phyloP scores from a whole-genome alignment of 2,888 invertebrate genomes.

The Drosophila histrio region DNA sequence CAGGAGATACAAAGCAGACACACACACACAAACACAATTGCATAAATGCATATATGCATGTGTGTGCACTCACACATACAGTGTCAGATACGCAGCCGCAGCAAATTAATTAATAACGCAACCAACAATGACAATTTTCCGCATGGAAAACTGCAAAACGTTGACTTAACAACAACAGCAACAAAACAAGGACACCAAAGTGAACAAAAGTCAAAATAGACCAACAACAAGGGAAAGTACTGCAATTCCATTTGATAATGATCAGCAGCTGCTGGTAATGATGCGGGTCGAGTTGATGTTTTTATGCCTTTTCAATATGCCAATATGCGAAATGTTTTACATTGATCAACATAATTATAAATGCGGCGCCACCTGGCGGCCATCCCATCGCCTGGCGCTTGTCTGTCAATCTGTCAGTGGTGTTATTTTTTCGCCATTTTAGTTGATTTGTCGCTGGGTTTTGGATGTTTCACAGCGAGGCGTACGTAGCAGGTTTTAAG shows the following conservation, averaged over 20 bases:
- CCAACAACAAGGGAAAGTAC: conserved; percentile 23
- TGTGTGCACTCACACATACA: not conserved
- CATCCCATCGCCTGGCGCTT: not conserved
- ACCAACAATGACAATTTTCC: conserved; percentile 78
- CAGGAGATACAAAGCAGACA: conserved; percentile 10
- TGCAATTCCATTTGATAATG: conserved; percentile 46
- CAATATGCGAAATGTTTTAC: conserved; percentile 13
- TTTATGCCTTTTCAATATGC: conserved; percentile 16
- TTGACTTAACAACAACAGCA: conserved; percentile 46
- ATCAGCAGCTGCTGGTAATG: conserved; percentile 35
- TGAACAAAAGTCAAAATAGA: conserved; percentile 49
- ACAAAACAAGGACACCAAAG: conserved; percentile 33
- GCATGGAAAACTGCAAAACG: conserved; percentile 67
- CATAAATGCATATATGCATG: conserved; percentile 2
- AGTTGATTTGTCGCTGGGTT: conserved; percentile 34
- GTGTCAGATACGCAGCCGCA: conserved; percentile 48
- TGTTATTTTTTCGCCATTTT: conserved; percentile 22
- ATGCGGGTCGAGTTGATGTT: conserved; percentile 30
- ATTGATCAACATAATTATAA: conserved; percentile 51
- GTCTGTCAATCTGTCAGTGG: conserved; percentile 17
- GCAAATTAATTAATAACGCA: conserved; percentile 77
- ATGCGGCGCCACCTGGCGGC: conserved; percentile 39
- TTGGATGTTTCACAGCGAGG: conserved; percentile 18
- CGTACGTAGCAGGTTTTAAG: conserved; percentile 27
- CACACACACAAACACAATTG: not conserved